These are phyloP conservation scores for Gymnobelideus leadbeateri DNA, from an alignment of 2,113 vertebrate species.

Conservation along the genomic window DNA sequence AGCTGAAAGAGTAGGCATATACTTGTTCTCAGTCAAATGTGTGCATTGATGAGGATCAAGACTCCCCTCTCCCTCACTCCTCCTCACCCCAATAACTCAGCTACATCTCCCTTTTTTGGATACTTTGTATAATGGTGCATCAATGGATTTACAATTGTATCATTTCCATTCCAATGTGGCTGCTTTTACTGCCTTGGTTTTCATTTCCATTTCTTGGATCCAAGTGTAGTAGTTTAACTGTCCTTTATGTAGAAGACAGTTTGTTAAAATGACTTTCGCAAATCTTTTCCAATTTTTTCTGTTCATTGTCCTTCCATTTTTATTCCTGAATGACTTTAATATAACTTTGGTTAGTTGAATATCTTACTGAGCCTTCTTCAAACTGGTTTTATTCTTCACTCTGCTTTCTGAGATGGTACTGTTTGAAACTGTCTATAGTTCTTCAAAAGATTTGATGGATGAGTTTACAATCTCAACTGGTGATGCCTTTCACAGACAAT, in stretches of 20 bases:
- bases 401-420: background rate
- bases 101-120: background rate
- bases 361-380: background rate
- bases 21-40: background rate
- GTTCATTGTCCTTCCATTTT: background rate
- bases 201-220: background rate
- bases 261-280: background rate
- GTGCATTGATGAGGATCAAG: background rate
- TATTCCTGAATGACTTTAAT: background rate
- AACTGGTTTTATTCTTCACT: background rate
- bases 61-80: accelerated
- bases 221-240: background rate
- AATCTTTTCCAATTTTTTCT: background rate
- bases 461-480: background rate
- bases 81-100: background rate
- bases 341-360: background rate
- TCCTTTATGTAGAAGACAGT: background rate
- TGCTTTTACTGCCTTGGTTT: background rate
- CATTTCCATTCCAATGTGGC: background rate
- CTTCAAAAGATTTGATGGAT: background rate
- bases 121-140: background rate
- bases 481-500: background rate
- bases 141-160: background rate
- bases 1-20: background rate
- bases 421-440: background rate